Conservation (phyloP, 2,797 vertebrate genomes). For the Clamator glandarius region DNA sequence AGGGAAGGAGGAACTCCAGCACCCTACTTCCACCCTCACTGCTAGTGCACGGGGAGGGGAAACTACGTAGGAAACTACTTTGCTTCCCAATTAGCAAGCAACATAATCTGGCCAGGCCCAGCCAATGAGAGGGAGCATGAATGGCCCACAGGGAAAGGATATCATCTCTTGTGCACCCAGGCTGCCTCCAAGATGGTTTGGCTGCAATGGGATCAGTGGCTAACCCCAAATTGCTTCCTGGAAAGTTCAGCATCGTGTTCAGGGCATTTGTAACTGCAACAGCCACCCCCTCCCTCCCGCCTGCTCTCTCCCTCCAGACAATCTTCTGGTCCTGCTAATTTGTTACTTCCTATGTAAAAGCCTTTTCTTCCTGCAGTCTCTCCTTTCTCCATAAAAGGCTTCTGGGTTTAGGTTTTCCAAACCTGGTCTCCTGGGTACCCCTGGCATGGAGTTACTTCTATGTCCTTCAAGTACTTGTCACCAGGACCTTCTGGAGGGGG, state of each 20-base stretch:
- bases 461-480: not conserved
- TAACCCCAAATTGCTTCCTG: not conserved
- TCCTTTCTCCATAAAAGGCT: not conserved
- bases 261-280: conserved; percentile 15
- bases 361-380: not conserved
- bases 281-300: accelerated
- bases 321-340: conserved; percentile 31
- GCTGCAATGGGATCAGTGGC: not conserved
- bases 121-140: accelerated
- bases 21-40: not conserved
- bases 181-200: accelerated
- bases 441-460: not conserved
- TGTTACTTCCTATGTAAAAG: conserved; percentile 53
- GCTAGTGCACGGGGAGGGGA: not conserved
- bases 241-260: not conserved
- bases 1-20: not conserved
- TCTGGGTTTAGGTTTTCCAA: not conserved
- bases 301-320: not conserved
- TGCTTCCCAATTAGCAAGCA: not conserved
- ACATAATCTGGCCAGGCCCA: not conserved
- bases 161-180: not conserved
- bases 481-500: not conserved
- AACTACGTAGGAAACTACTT: not conserved
- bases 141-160: not conserved
- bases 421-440: not conserved